phyloP scores from a whole-genome alignment of 1,140 invertebrate species.

The Drosophila sp. region DNA sequence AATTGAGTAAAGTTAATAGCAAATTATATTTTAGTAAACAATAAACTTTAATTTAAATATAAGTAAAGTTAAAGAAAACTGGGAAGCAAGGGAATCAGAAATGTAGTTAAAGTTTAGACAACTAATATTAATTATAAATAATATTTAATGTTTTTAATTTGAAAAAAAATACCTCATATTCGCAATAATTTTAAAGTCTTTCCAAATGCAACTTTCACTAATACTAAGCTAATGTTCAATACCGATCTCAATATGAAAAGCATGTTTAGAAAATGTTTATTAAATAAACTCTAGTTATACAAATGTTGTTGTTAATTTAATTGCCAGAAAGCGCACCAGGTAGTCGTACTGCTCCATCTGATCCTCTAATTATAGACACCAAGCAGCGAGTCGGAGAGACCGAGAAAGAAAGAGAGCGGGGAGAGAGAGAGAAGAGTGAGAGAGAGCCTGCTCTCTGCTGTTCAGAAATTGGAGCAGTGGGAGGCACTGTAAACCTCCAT shows the following conservation, averaged over 20 bases:
- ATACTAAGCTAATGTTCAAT: background rate
- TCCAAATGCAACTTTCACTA: background rate
- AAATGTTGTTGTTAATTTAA: conserved; percentile 25
- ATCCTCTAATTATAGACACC: conserved; percentile 37
- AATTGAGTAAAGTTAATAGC: too few relatives aligned
- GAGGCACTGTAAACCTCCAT: conserved; percentile 72
- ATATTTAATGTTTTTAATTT: background rate
- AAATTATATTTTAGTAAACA: too few relatives aligned
- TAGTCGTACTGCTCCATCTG: conserved; percentile 58
- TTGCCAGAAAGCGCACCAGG: conserved; percentile 49
- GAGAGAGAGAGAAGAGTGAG: background rate
- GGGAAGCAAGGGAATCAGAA: too few relatives aligned
- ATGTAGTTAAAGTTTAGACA: too few relatives aligned
- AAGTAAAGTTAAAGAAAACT: too few relatives aligned
- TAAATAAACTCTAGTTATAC: conserved; percentile 53
- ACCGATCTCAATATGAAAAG: conserved; percentile 62
- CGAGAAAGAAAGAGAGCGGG: background rate
- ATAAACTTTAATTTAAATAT: background rate
- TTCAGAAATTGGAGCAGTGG: conserved; percentile 57
- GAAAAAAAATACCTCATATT: too few relatives aligned
- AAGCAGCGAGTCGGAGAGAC: conserved; percentile 11
- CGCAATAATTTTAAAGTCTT: too few relatives aligned
- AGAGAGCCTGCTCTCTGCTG: background rate
- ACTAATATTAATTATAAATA: too few relatives aligned
- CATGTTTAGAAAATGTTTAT: conserved; percentile 29